A percentile compares a stretch with the other conserved stretches of the same genome.
Conservation (phyloP, 2,113 vertebrate genomes). For the Petaurus breviceps region DNA sequence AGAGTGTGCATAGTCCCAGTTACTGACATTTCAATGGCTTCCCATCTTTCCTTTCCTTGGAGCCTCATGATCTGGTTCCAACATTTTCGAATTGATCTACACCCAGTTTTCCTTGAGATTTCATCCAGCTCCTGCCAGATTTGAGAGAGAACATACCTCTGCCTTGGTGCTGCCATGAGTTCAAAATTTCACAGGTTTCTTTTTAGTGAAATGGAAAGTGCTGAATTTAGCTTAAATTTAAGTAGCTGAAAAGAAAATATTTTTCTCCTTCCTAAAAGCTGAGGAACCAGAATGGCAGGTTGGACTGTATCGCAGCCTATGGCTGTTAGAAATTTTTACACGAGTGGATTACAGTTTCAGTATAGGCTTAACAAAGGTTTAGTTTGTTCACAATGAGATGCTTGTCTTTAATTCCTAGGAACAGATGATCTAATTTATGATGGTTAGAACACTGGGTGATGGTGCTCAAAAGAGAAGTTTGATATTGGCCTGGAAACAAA, state of each 20-base stretch:
- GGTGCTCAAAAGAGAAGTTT: constrained; percentile 23
- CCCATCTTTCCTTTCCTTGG: background rate
- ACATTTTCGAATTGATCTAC: constrained; percentile 21
- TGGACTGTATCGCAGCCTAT: constrained; percentile 16
- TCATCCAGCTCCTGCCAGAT: constrained; percentile 20
- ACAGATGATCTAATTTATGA: background rate
- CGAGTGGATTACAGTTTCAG: constrained; percentile 20
- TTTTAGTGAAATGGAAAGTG: constrained; percentile 41
- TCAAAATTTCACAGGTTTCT: constrained; percentile 28
- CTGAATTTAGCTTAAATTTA: constrained; percentile 41
- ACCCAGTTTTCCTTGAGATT: constrained; percentile 30
- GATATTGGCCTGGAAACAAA: constrained; percentile 24
- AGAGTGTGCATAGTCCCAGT: constrained; percentile 33
- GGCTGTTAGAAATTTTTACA: constrained; percentile 30
- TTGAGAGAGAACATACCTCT: constrained; percentile 22
- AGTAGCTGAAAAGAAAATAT: constrained; percentile 9
- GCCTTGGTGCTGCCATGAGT: background rate
- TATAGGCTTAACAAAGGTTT: constrained; percentile 31
- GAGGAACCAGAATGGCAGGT: constrained; percentile 19
- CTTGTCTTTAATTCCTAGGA: background rate
- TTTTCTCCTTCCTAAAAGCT: constrained; percentile 8
- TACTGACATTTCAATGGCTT: background rate
- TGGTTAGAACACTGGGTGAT: background rate
- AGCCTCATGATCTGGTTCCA: constrained; percentile 20
- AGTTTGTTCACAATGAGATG: background rate